Base-by-base conservation (phyloP, 92 coral and sea anemone species). In the Phenganax stokvisi region DNA sequence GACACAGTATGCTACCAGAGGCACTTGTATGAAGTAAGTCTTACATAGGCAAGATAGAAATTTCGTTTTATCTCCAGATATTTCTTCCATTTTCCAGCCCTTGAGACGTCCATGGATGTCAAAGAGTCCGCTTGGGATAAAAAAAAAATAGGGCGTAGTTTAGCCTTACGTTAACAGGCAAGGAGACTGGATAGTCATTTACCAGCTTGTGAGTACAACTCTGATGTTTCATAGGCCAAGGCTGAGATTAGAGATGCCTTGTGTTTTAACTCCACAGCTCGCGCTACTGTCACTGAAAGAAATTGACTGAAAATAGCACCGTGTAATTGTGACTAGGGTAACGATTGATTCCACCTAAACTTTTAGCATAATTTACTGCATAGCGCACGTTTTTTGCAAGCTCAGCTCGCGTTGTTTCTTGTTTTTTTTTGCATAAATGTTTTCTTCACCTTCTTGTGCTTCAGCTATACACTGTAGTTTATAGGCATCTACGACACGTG, bases 381-480 rank as follows among this genome's bases (percentile, higher is more conserved):
- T 37, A 37, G 47, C 47, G 47, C 47, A 37, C 47, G 47, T 37
- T 37, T 37, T 37, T 37, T 37, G 47, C 47, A 37, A 37, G 47
- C 5, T 37, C 47, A 37, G 3, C 47, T 37, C 5, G 47, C 47
- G 47, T 37, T 2, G 47, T 37, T 37, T 5, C 47, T 37, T 37
- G 47, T 37, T 37, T 12, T 54, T 25, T 30, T 13, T 73, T 75
- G 27, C 25, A 75, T 7, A 25, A 10, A 79, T 6, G 16, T 3
- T 3, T 13, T 16, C 11, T 20, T 11, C 51, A 94, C 98, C 98
- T 86, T 94, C 98, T 62, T 94, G 98, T 9, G 98, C 98, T 66
- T 94, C 98, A 12, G 98, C 98, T 1, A 94, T 91, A 90, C 98
- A 94, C 85, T 94, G 98, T 92, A 90, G 87, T 78, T 92, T 91